Base-by-base conservation (phyloP, 2,888 invertebrate species). In the Hypolimnas misippus region DNA sequence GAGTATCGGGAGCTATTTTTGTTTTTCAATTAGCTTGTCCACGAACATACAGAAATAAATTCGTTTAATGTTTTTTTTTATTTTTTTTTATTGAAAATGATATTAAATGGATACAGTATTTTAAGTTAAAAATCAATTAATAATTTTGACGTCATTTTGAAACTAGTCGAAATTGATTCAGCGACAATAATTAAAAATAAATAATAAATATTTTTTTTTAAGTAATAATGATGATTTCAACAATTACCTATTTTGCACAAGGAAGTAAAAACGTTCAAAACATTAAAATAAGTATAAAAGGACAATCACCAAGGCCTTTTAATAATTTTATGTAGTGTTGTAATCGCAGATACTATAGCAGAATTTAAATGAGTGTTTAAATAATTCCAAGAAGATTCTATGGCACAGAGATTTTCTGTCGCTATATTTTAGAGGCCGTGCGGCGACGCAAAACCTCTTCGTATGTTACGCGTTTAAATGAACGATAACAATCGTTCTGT, bases 401-500 rank as follows among this genome's bases (percentile, higher is more conserved):
- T 2, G 25, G 6, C 12, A 10, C 35, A n/a, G 12, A n/a, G 35
- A 33, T 33, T 38, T n/a, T 46, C 44, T 21, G 21, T 21, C 21
- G 12, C 10, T 12, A 4, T 10, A 46, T 21, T 46, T 46, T 17
- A 54, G 7, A 21, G 7, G 10, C 46, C 21, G n/a, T n/a, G n/a
- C 52, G 33, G 17, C 31, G 17, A 57, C 57, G 29, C 17, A 44
- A 55, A 57, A 42, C 49, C 19, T n/a, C 12, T 53, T 56, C 50
- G 52, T 68, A 38, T 46, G 53, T 54, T 59, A 21, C 17, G 31
- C 38, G 50, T 61, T 29, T 25, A 46, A 52, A 62, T 54, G 53
- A 54, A 66, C 57, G 63, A 65, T 65, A 68, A 69, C 54, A 52
- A 63, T 61, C 17, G 53, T 54, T 7, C 17, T 51, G 31, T 46